These are phyloP conservation scores for Channa striata DNA, from an alignment of 2,797 vertebrate genomes.

Conservation along the genomic window DNA sequence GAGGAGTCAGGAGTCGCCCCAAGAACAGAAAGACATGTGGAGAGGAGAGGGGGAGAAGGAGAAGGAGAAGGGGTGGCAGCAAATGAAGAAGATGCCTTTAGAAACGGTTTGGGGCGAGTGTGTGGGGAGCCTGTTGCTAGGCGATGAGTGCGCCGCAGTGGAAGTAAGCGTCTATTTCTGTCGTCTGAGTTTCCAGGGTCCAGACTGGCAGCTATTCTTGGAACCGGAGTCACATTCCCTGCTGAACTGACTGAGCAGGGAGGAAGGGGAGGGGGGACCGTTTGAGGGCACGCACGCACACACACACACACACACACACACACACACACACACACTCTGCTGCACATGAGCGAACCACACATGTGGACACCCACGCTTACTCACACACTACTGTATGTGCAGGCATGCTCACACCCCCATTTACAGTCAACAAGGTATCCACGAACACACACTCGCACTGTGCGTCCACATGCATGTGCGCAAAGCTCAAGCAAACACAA, in stretches of 20 bases:
- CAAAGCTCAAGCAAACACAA: conserved; percentile 10
- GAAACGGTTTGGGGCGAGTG: conserved; percentile 78
- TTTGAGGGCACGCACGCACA: conserved; percentile 9
- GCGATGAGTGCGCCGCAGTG: conserved; percentile 79
- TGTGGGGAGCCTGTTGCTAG: conserved; percentile 88
- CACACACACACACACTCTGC: conserved; percentile 17
- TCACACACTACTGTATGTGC: conserved; percentile 24
- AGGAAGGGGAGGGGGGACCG: conserved; percentile 19
- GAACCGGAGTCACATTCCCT: conserved; percentile 85
- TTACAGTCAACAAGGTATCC: too few species aligned
- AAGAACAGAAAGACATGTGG: conserved; percentile 41
- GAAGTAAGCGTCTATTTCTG: conserved; percentile 85
- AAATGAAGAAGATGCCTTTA: conserved; percentile 63
- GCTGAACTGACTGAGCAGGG: conserved; percentile 68
- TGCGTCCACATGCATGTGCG: conserved; percentile 6
- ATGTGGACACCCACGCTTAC: conserved; percentile 18
- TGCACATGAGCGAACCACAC: conserved; percentile 17
- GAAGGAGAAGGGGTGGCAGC: conserved; percentile 47
- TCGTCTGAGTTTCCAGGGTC: conserved; percentile 87
- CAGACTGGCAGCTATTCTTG: conserved; percentile 87
- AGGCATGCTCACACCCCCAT: conserved; percentile 35
- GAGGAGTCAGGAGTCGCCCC: conserved; percentile 14
- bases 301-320: conserved; percentile 23
- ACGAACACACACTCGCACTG: neutral
- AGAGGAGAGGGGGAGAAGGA: conserved; percentile 21